A percentile compares a stretch with the other conserved stretches of the same genome.
These are phyloP conservation scores for Nemopilema nomurai DNA, from an alignment of 30 jellyfish, hydroid and myxozoan species.

Conservation along the genomic window DNA sequence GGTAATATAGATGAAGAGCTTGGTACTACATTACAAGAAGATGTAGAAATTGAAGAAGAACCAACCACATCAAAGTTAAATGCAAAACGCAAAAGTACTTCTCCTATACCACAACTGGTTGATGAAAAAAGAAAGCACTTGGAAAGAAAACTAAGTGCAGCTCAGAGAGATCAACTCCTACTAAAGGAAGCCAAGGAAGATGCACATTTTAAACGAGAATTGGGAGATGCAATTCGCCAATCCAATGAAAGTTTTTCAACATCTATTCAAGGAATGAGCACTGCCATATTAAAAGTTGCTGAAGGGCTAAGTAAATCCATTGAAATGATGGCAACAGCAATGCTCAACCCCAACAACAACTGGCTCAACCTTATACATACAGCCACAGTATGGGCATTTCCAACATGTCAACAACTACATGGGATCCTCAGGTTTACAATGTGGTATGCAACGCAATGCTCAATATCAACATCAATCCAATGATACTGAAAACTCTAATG, in stretches of 20 bases:
- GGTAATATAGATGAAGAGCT: background rate
- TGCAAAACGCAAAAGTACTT: background rate
- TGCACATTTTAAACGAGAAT: conserved; percentile 6
- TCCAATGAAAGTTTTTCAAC: conserved; percentile 14
- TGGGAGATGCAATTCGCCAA: conserved; percentile 23
- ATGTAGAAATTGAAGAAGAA: conserved; percentile 2
- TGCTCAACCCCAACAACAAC: background rate
- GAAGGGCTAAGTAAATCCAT: conserved; percentile 4
- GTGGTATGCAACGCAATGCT: too few relatives aligned
- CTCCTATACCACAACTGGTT: conserved; percentile 33
- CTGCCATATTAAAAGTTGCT: conserved; percentile 36
- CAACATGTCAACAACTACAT: background rate
- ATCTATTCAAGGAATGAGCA: conserved; percentile 37
- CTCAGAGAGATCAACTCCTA: conserved; percentile 37
- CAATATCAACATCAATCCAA: too few relatives aligned
- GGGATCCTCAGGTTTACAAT: too few relatives aligned
- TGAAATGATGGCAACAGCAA: conserved; percentile 18
- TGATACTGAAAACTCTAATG: too few relatives aligned
- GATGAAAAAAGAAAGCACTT: conserved; percentile 43
- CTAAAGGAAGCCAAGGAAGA: conserved; percentile 50
- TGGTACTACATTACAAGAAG: conserved; percentile 2
- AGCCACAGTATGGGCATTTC: background rate
- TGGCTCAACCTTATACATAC: background rate
- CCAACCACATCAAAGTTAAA: background rate
- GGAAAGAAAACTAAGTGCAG: conserved; percentile 56